A percentile compares a stretch with the other conserved stretches of the same genome.
Conservation (phyloP, 2,888 invertebrate species). For the Drosophila picticornis region DNA sequence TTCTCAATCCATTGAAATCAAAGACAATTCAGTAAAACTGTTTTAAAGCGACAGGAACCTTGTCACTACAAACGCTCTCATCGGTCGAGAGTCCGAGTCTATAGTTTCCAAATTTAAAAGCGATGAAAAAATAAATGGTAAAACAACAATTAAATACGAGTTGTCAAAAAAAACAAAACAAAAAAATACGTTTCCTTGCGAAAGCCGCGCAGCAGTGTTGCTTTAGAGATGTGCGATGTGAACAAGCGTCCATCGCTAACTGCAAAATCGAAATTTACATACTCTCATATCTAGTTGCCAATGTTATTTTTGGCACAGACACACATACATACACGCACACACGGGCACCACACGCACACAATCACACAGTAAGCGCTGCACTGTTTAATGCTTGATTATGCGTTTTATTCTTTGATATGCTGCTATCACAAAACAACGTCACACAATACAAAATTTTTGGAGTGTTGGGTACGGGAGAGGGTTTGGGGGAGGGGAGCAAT, state of each 20-base stretch:
- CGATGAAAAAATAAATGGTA: slow-evolving; percentile 16
- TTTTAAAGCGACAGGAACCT: slow-evolving; percentile 32
- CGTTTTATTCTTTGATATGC: background rate
- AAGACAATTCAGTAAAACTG: slow-evolving; percentile 35
- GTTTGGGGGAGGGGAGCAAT: slow-evolving; percentile 1
- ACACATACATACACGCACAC: background rate
- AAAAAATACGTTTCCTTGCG: slow-evolving; percentile 28
- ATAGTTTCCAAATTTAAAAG: slow-evolving; percentile 24
- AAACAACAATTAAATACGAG: slow-evolving; percentile 38
- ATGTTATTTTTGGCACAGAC: slow-evolving; percentile 56
- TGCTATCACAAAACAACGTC: background rate
- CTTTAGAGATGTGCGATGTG: slow-evolving; percentile 56
- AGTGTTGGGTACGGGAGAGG: background rate
- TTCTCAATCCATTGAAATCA: slow-evolving; percentile 15
- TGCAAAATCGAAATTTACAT: slow-evolving; percentile 32
- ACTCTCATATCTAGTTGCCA: slow-evolving; percentile 41
- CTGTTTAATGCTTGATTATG: slow-evolving; percentile 7
- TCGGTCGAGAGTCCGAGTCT: slow-evolving; percentile 27
- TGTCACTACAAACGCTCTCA: slow-evolving; percentile 38
- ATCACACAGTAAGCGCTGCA: slow-evolving; percentile 1
- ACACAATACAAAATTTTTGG: background rate
- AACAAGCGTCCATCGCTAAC: slow-evolving; percentile 46
- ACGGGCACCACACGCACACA: slow-evolving; percentile 9
- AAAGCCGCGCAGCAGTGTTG: slow-evolving; percentile 60
- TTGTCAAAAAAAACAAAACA: slow-evolving; percentile 26